Conservation (phyloP, 2,797 vertebrate species). For the Pangasius mekongensis region DNA sequence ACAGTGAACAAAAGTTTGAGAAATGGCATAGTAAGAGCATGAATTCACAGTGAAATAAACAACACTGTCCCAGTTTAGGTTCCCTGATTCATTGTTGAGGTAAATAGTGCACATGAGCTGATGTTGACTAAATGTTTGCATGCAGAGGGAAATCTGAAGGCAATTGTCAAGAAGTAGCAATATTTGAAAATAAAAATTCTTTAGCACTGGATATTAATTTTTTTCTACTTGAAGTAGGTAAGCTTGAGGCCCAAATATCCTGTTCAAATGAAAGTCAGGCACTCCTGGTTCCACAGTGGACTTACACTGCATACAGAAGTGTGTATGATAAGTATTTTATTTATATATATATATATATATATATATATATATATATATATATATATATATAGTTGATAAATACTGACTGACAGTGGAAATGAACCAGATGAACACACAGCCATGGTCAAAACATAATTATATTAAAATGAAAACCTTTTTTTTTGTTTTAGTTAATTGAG, state of each 20-base stretch:
- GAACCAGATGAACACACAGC: neutral
- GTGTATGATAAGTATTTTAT: neutral
- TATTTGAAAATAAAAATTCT: neutral
- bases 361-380: no score
- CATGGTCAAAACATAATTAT: neutral
- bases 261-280: slow-evolving; percentile 4
- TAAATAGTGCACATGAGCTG: neutral
- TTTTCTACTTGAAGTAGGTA: neutral
- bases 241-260: neutral
- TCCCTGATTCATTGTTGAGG: neutral
- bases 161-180: neutral
- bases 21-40: neutral
- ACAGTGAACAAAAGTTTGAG: neutral
- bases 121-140: neutral
- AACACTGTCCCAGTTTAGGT: neutral
- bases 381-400: neutral
- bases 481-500: neutral
- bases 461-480: neutral
- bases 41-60: neutral
- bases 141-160: neutral
- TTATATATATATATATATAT: no score
- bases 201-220: neutral
- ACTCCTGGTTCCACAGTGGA: neutral
- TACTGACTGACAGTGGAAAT: neutral
- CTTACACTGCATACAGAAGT: neutral